phyloP scores from a whole-genome alignment of 2,888 invertebrate species.

The Orthosia cruda region DNA sequence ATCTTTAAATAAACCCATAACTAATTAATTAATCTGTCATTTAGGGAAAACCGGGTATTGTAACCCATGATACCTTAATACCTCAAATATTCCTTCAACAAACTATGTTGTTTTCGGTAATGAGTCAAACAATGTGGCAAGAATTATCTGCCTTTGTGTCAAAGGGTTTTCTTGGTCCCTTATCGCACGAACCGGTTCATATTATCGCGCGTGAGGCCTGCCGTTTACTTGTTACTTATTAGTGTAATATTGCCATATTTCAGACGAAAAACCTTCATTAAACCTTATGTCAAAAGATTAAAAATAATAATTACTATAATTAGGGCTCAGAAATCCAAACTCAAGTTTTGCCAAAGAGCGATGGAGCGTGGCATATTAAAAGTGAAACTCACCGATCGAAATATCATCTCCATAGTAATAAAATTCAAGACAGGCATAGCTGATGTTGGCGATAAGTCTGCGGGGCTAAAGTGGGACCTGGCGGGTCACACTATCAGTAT shows the following conservation, averaged over 20 bases:
- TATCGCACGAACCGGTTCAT: conserved; percentile 49
- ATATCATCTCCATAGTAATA: no score
- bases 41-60: conserved; percentile 15
- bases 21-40: conserved; percentile 27
- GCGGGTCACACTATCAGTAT: no score
- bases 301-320: conserved; percentile 27
- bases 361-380: no score
- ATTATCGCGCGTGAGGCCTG: conserved; percentile 63
- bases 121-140: conserved; percentile 56
- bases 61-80: conserved; percentile 43
- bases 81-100: conserved; percentile 46
- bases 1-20: conserved; percentile 21
- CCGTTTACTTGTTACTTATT: conserved; percentile 66
- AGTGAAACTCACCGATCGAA: no score
- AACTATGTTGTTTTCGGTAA: conserved; percentile 49
- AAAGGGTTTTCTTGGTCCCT: conserved; percentile 54
- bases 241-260: conserved; percentile 62
- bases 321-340: no score
- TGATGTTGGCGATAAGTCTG: no score
- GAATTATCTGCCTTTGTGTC: conserved; percentile 52
- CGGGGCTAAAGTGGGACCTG: no score
- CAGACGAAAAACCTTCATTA: conserved; percentile 55
- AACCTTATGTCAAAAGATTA: conserved; percentile 45
- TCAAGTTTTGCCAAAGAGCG: no score
- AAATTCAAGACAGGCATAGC: no score